These are phyloP conservation scores for Cephus runcator DNA, from an alignment of 2,888 invertebrate genomes.

Conservation along the genomic window DNA sequence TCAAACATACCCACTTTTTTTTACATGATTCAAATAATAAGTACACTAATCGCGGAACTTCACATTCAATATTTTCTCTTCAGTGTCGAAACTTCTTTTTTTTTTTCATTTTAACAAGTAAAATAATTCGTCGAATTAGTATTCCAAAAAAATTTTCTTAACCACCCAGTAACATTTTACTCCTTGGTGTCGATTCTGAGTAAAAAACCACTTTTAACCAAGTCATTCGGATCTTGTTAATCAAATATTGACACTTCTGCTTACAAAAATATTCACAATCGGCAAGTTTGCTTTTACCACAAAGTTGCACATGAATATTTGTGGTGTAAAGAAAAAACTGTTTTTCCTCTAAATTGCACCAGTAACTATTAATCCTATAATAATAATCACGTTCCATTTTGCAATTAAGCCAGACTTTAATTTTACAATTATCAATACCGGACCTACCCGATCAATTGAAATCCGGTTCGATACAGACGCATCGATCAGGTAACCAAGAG, in stretches of 20 bases:
- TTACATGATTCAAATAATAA: background rate
- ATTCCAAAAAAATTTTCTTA: background rate
- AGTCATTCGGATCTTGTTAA: background rate
- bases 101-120: background rate
- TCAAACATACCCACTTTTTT: background rate
- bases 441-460: background rate
- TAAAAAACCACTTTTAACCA: background rate
- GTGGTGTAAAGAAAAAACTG: background rate
- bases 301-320: background rate
- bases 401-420: background rate
- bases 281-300: background rate
- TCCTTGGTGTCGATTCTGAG: background rate
- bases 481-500: slow-evolving; percentile 3
- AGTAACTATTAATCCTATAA: background rate
- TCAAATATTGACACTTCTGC: background rate
- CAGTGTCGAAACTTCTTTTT: background rate
- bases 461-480: background rate
- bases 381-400: background rate
- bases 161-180: background rate
- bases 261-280: background rate
- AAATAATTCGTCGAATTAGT: background rate
- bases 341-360: background rate
- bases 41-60: background rate
- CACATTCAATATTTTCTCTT: background rate
- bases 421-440: background rate